These are phyloP conservation scores for Ceratosolen solmsi DNA, from an alignment of 1,140 invertebrate genomes.

Conservation along the genomic window DNA sequence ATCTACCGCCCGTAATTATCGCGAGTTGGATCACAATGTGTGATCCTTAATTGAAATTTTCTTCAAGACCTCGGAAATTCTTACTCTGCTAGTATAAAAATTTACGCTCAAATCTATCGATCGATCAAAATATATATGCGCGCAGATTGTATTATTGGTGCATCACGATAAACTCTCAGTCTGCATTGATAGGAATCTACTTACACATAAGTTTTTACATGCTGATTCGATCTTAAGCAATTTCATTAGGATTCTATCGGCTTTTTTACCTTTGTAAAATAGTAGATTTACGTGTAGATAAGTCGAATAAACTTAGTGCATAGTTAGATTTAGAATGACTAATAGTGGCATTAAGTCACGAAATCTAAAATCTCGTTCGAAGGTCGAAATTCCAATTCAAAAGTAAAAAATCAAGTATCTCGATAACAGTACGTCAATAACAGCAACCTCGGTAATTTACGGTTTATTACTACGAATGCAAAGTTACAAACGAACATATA, in stretches of 20 bases:
- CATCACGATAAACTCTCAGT: neutral
- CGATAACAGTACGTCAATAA: neutral
- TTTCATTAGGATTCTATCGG: slow-evolving; percentile 10
- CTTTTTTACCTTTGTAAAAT: neutral
- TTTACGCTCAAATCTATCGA: neutral
- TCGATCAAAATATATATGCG: neutral
- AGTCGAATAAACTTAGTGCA: neutral
- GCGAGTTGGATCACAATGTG: no score
- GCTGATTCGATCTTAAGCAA: neutral
- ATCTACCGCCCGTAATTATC: neutral
- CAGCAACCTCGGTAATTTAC: neutral
- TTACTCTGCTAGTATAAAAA: no score
- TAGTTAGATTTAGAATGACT: neutral
- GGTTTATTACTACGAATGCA: neutral
- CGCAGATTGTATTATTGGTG: neutral
- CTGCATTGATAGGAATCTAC: neutral
- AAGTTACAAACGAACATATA: slow-evolving; percentile 5
- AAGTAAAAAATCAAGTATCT: neutral
- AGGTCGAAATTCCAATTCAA: neutral
- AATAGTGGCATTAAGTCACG: neutral
- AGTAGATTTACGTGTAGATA: neutral
- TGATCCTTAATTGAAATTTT: no score
- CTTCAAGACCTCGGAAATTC: no score
- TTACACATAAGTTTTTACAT: neutral
- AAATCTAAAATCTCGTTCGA: neutral